These are phyloP conservation scores for Manduca sexta DNA, from an alignment of 1,140 invertebrate genomes.

Conservation along the genomic window DNA sequence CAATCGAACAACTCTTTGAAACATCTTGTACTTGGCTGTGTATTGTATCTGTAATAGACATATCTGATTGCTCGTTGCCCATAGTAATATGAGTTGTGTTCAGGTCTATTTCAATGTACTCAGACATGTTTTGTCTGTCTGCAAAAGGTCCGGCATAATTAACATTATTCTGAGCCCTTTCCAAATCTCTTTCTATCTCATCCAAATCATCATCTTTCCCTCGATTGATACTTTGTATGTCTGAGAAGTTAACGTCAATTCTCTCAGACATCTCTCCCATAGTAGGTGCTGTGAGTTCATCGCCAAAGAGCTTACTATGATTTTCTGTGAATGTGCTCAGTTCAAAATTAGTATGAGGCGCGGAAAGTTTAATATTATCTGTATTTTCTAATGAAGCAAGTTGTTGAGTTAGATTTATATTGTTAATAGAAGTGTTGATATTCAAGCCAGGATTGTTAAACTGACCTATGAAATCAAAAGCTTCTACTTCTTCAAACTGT, in stretches of 20 bases:
- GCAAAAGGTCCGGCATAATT: slow-evolving; percentile 26
- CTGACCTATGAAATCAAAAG: slow-evolving; percentile 24
- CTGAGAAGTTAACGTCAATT: slow-evolving; percentile 51
- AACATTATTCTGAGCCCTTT: slow-evolving; percentile 24
- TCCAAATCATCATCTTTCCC: slow-evolving; percentile 49
- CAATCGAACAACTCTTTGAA: slow-evolving; percentile 20
- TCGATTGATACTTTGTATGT: slow-evolving; percentile 23
- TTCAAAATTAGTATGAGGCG: slow-evolving; percentile 43
- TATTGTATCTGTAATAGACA: slow-evolving; percentile 55
- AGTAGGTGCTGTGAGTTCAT: slow-evolving; percentile 35
- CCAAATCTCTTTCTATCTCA: slow-evolving; percentile 48
- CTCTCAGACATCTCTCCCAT: slow-evolving; percentile 38
- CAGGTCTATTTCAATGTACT: slow-evolving; percentile 56
- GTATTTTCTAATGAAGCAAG: slow-evolving; percentile 31
- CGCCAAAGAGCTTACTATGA: slow-evolving; percentile 41
- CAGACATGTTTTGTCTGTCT: slow-evolving; percentile 27
- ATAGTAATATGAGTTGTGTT: slow-evolving; percentile 38
- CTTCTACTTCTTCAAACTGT: slow-evolving; percentile 56
- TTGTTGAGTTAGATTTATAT: slow-evolving; percentile 41
- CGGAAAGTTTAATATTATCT: slow-evolving; percentile 31
- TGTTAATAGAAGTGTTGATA: slow-evolving; percentile 37
- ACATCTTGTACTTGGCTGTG: slow-evolving; percentile 41
- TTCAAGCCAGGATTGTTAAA: slow-evolving; percentile 18
- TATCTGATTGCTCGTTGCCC: slow-evolving; percentile 39
- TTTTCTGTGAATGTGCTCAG: slow-evolving; percentile 45